These are phyloP conservation scores for Berghia stephanieae DNA, from an alignment of 1,140 invertebrate genomes.

Conservation along the genomic window DNA sequence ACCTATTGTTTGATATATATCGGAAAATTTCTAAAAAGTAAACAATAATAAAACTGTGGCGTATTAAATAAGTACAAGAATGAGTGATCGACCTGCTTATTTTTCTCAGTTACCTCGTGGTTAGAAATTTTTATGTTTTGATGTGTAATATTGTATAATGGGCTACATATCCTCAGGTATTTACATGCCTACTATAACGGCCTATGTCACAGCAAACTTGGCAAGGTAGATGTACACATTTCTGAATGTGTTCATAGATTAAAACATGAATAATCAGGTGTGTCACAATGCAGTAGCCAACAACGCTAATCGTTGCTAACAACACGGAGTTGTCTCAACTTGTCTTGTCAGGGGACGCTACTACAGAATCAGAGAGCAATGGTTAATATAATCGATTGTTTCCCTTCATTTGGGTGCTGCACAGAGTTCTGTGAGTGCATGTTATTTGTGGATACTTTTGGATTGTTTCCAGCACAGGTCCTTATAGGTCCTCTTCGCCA, in stretches of 20 bases:
- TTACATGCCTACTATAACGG: not conserved
- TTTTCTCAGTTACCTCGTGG: no score
- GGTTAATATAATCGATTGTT: no score
- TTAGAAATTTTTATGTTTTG: not conserved
- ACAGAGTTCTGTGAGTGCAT: not conserved
- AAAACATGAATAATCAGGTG: not conserved
- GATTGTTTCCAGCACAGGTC: not conserved
- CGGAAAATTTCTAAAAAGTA: no score
- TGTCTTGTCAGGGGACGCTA: not conserved
- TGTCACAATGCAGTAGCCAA: not conserved
- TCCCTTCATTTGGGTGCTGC: no score
- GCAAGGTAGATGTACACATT: not conserved
- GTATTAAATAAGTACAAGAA: no score
- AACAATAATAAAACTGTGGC: no score
- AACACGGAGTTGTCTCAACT: constrained; percentile 6
- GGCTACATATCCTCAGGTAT: not conserved
- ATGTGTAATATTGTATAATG: not conserved
- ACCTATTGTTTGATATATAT: no score
- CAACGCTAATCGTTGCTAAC: constrained; percentile 25
- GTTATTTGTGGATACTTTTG: not conserved
- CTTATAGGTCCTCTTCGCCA: no score
- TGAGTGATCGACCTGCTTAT: no score
- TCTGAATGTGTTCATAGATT: no score
- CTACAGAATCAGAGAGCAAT: not conserved
- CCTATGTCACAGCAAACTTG: not conserved